phyloP scores from a whole-genome alignment of 2,888 invertebrate species.

The Pterobdella sp. region DNA sequence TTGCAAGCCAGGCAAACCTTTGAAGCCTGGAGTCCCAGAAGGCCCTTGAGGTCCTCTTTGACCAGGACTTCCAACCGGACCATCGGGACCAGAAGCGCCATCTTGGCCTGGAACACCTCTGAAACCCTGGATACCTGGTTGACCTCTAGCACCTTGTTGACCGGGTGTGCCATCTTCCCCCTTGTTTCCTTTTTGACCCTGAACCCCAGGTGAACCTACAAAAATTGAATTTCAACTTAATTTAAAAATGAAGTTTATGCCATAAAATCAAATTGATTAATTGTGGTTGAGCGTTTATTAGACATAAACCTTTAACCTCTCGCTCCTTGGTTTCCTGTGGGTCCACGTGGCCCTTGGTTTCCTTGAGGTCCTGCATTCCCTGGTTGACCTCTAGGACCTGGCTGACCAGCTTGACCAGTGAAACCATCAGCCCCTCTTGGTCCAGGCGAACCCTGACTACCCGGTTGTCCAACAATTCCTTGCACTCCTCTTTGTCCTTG shows the following conservation, averaged over 20 bases:
- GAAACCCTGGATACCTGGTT: conserved; percentile 31
- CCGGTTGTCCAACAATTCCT: conserved; percentile 36
- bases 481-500: conserved; percentile 40
- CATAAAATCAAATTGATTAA: too few species aligned
- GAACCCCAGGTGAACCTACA: conserved; percentile 18
- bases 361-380: conserved; percentile 36
- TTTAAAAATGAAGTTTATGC: too few species aligned
- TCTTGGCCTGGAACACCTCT: conserved; percentile 23
- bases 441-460: conserved; percentile 25
- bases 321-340: conserved; percentile 5
- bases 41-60: conserved; percentile 12
- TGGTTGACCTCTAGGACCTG: conserved; percentile 32
- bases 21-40: conserved; percentile 25
- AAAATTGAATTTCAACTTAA: too few species aligned
- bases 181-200: conserved; percentile 10
- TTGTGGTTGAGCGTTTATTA: too few species aligned
- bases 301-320: too few species aligned
- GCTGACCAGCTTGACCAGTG: conserved; percentile 33
- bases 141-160: conserved; percentile 5
- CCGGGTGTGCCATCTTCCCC: conserved; percentile 19
- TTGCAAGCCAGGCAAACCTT: conserved; percentile 21
- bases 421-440: conserved; percentile 23
- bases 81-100: conserved; percentile 30
- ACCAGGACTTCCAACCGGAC: conserved; percentile 23
- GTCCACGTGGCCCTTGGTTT: conserved; percentile 25